Evolutionary conservation across 2,797 vertebrate species (phyloP).

Genomic region (Sebastes elongatus): DNA sequence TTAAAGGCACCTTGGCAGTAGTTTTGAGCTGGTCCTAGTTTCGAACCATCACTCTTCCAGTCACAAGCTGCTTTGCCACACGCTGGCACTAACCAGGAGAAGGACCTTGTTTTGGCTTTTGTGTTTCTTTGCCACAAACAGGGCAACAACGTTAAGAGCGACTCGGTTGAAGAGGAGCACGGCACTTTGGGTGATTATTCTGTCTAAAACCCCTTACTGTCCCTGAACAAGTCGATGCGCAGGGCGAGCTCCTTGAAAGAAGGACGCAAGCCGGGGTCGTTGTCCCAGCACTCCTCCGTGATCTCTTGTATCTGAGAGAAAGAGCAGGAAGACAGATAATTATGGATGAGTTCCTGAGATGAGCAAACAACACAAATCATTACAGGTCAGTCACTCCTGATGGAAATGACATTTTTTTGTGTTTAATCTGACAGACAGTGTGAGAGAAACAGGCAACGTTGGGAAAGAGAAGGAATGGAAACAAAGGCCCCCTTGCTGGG

Average conservation of each 20-base stretch:
- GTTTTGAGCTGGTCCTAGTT: constrained; percentile 38
- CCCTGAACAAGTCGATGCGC: constrained; percentile 80
- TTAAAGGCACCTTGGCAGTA: constrained; percentile 68
- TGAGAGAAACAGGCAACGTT: too few species aligned
- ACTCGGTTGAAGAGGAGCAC: constrained; percentile 21
- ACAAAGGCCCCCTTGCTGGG: too few species aligned
- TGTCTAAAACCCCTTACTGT: constrained; percentile 74
- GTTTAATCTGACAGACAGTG: too few species aligned
- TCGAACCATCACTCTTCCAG: constrained; percentile 12
- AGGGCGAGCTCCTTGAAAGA: constrained; percentile 81
- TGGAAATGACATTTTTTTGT: too few species aligned
- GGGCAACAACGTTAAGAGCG: constrained; percentile 34
- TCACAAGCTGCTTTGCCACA: constrained; percentile 7
- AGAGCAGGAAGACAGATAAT: neutral
- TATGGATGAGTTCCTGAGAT: neutral
- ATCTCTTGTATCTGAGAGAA: constrained; percentile 78
- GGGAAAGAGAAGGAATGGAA: too few species aligned
- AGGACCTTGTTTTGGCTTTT: constrained; percentile 15
- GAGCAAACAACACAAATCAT: neutral
- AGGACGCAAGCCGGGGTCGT: constrained; percentile 73
- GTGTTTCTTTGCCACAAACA: constrained; percentile 36
- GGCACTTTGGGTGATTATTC: constrained; percentile 68
- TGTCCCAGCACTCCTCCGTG: constrained; percentile 85
- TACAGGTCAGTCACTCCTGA: neutral
- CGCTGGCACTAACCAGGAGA: constrained; percentile 8